phyloP scores from a whole-genome alignment of 2,888 invertebrate species.

The Limnephilus lunatus region DNA sequence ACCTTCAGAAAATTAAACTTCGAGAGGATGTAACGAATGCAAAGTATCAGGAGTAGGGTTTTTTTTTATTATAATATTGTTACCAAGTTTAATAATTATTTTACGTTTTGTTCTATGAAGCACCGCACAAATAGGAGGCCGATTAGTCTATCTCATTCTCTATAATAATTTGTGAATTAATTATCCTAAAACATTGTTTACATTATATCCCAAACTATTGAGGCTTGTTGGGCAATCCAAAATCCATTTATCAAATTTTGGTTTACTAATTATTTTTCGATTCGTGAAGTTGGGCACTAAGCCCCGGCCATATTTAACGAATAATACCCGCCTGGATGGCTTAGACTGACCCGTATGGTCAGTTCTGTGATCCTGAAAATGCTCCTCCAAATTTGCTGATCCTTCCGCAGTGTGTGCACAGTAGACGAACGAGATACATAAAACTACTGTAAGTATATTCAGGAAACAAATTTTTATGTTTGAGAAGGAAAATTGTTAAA shows the following conservation, averaged over 20 bases:
- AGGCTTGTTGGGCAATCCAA: neutral
- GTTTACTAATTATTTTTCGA: neutral
- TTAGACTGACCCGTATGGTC: constrained; percentile 34
- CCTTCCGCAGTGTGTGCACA: constrained; percentile 13
- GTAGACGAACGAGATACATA: neutral
- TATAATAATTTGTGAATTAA: neutral
- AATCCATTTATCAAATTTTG: neutral
- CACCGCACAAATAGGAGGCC: too few species aligned
- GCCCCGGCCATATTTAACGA: constrained; percentile 34
- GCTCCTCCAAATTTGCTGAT: neutral
- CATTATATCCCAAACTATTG: neutral
- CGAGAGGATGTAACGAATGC: too few species aligned
- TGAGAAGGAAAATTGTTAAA: neutral
- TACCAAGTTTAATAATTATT: too few species aligned
- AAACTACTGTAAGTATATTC: neutral
- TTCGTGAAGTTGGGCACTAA: constrained; percentile 11
- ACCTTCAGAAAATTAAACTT: too few species aligned
- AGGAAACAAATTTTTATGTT: neutral
- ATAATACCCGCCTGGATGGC: neutral
- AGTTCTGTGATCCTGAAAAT: constrained; percentile 42
- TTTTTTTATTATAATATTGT: too few species aligned
- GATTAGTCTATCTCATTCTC: too few species aligned
- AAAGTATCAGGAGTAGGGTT: too few species aligned
- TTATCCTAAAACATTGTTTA: neutral
- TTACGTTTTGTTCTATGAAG: too few species aligned